Evolutionary conservation across 2,888 invertebrate genomes (phyloP), one percentile per base, ranked within the genome.

Genomic region (Smittia sp.): DNA sequence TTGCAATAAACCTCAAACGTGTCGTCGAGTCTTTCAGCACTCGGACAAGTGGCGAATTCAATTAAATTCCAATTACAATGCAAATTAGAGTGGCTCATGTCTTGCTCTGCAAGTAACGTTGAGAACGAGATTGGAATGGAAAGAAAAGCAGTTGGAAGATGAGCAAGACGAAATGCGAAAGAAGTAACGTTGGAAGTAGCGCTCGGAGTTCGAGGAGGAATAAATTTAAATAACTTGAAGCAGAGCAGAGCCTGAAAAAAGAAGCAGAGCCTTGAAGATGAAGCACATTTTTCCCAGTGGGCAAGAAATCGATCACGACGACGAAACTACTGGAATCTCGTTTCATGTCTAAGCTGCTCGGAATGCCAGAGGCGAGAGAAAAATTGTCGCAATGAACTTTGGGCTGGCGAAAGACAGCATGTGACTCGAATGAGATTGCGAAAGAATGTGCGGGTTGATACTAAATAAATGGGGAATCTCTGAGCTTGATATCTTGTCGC

Each of bases 61-160:
- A 69, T 69, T 69, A 69, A 69, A 27, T 15, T 25, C 54, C 41
- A 41, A 54, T 69, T 69, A 69, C 67, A 22, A 69, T 69, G 69
- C 25, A 69, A 69, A 69, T 69, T 69, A 58, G 13, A 18, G 3
- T 46, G 58, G 6, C 22, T 58, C 58, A 22, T 22, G 24, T 22
- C 24, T 58, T 22, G 2, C 46, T 11, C 46, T 69, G 52, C 52
- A 39, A 67, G 46, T 69, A 46, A 58, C 3, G n/a, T 58, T 3
- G 4, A 58, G 22, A 58, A 58, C 6, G 6, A 27, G 7, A 63
- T n/a, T n/a, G 27, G 13, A 24, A 63, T 63, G 63, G 25, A 63
- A 13, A 27, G 27, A 63, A 63, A 63, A 24, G 13, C n/a, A 63
- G 58, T 58, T 22, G 58, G 1, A 11, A 63, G 63, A 63, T 63